These are phyloP conservation scores for Helicoverpa assulta DNA, from an alignment of 2,888 invertebrate species.

Conservation along the genomic window DNA sequence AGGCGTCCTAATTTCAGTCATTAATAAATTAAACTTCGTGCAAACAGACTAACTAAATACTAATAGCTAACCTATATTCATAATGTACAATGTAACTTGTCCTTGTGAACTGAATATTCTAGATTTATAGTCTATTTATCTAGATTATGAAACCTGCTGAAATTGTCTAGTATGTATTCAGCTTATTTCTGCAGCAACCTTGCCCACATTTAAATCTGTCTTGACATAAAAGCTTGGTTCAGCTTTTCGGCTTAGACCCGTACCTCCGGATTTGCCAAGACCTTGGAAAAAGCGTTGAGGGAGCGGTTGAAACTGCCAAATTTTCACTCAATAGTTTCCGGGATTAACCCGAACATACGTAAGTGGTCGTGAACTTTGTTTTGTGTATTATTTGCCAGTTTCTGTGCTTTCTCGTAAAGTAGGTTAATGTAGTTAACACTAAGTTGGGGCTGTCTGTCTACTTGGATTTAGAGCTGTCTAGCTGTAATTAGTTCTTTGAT, in stretches of 20 bases:
- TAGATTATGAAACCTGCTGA: neutral
- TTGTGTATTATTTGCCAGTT: slow-evolving; percentile 16
- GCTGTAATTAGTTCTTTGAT: slow-evolving; percentile 31
- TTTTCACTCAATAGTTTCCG: slow-evolving; percentile 38
- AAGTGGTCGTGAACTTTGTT: slow-evolving; percentile 24
- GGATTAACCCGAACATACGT: slow-evolving; percentile 20
- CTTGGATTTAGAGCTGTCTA: slow-evolving; percentile 11
- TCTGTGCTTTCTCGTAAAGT: slow-evolving; percentile 28
- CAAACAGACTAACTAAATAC: slow-evolving; percentile 38
- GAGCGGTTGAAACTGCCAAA: slow-evolving; percentile 38
- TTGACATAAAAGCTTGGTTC: slow-evolving; percentile 16
- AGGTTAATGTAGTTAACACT: slow-evolving; percentile 39
- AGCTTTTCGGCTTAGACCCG: slow-evolving; percentile 13
- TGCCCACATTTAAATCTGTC: slow-evolving; percentile 10
- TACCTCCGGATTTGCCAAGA: slow-evolving; percentile 18
- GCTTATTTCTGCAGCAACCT: slow-evolving; percentile 2
- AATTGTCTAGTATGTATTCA: slow-evolving; percentile 1
- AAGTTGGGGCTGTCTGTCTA: slow-evolving; percentile 15
- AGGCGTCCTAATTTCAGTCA: slow-evolving; percentile 33
- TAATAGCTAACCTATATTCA: slow-evolving; percentile 22
- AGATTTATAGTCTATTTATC: neutral
- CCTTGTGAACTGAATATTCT: neutral
- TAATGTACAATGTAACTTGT: slow-evolving; percentile 11
- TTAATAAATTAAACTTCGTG: slow-evolving; percentile 46
- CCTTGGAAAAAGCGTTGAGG: slow-evolving; percentile 35